phyloP scores from a whole-genome alignment of 92 coral and sea anemone genomes.

The Parazoanthus swiftii region DNA sequence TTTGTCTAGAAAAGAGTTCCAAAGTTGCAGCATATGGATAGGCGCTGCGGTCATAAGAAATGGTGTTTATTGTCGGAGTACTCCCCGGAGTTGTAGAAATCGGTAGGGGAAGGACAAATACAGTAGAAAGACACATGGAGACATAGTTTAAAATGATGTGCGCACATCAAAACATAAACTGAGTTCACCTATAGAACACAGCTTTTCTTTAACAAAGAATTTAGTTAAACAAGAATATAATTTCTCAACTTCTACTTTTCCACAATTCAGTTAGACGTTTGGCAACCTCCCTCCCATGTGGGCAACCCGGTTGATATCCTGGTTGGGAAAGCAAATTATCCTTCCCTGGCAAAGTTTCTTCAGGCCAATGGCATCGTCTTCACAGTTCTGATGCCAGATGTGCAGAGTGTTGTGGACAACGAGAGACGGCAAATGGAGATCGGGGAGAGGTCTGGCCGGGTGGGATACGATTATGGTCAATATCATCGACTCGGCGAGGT shows the following conservation, averaged over 20 bases:
- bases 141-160: too few species aligned
- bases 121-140: not conserved
- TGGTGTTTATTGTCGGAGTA: too few species aligned
- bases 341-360: slow-evolving; percentile 57
- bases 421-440: slow-evolving; percentile 59
- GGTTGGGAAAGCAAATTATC: slow-evolving; percentile 49
- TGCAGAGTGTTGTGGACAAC: slow-evolving; percentile 52
- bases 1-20: too few species aligned
- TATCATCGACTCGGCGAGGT: slow-evolving; percentile 64
- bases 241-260: too few species aligned
- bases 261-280: slow-evolving; percentile 69
- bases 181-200: not conserved
- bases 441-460: slow-evolving; percentile 24
- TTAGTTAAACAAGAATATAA: not conserved
- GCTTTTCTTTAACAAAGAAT: not conserved
- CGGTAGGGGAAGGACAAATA: too few species aligned
- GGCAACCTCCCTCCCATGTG: slow-evolving; percentile 83
- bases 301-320: slow-evolving; percentile 77
- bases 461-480: slow-evolving; percentile 58
- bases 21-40: too few species aligned
- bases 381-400: slow-evolving; percentile 66
- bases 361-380: slow-evolving; percentile 54
- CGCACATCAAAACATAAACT: not conserved
- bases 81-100: too few species aligned
- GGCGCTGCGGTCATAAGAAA: too few species aligned